These are phyloP conservation scores for Melanogrammus aeglefinus DNA, from an alignment of 2,797 vertebrate genomes.

Conservation along the genomic window DNA sequence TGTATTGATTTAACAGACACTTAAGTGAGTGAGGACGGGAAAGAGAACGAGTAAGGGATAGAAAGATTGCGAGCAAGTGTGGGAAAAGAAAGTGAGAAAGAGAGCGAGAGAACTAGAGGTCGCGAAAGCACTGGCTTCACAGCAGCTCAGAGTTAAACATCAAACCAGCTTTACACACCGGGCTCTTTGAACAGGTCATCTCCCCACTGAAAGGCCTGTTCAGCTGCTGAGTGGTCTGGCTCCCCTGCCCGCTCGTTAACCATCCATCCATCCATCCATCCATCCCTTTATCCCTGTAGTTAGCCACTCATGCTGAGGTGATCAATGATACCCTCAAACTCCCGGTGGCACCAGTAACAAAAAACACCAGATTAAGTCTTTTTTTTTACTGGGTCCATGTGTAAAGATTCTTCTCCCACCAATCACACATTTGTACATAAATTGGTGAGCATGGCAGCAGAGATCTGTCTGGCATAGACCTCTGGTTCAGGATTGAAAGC, in stretches of 20 bases:
- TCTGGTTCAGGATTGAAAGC: too few relatives aligned
- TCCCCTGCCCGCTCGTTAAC: background rate
- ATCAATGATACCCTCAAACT: conserved; percentile 35
- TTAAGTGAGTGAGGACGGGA: background rate
- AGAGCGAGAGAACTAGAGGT: background rate
- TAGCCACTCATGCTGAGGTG: conserved; percentile 16
- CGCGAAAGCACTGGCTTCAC: background rate
- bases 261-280: background rate
- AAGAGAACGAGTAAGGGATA: conserved; percentile 5
- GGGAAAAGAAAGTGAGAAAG: background rate
- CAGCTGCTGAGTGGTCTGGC: conserved; percentile 32
- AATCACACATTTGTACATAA: too few relatives aligned
- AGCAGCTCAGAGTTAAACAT: conserved; percentile 66
- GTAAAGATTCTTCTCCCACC: too few relatives aligned
- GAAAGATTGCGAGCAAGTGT: background rate
- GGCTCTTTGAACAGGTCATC: conserved; percentile 46
- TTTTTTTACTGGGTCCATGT: background rate
- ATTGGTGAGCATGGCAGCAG: too few relatives aligned
- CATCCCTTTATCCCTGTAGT: background rate
- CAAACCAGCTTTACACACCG: conserved; percentile 55
- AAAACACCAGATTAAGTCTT: background rate
- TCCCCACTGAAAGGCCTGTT: conserved; percentile 50
- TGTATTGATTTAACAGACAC: background rate
- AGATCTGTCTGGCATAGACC: too few relatives aligned
- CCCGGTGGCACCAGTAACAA: background rate